Base-by-base conservation (phyloP, 64 coral and sea anemone species). In the Montipora cactus region DNA sequence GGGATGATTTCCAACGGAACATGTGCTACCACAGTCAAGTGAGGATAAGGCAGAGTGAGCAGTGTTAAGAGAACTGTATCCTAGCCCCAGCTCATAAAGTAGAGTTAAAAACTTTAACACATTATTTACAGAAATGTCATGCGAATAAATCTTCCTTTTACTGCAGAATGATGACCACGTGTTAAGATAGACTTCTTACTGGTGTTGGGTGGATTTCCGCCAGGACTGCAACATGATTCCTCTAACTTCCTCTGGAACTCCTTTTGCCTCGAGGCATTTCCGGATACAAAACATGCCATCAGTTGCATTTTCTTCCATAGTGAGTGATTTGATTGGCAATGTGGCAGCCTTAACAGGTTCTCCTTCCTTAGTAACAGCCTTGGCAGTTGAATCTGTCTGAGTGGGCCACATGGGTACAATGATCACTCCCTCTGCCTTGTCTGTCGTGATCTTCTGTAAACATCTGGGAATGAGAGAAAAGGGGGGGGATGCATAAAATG, bases 171-270 rank as follows among this genome's bases (percentile, higher is more conserved):
- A 28, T 28, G 28, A 28, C 28, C 28, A 1, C 1, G 28, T 28
- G 28, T 49, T 75, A 49, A 88, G 19, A 6, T 88, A 44, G 21
- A 53, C 71, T 23, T 13, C 8, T 19, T 75, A 75, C 51, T 75
- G 85, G 9, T 73, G 18, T 75, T 28, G 44, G 8, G 85, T 88
- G 22, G 81, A 84, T 62, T 84, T 44, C 47, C 58, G 62, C 81
- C 81, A 84, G n/a, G 79, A 81, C 79, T 81, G 79, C 3, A 81
- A 10, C 49, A 59, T 81, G 49, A 58, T 81, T 81, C 5, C 79
- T 81, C 46, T 53, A 46, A 47, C 21, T 80, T 80, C 78, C 16
- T 48, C 47, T 57, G 51, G 50, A 81, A 81, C 53, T 81, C 50
- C 79, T 81, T 55, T 57, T 81, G 79, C 44, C 53, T 22, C 2